Evolutionary conservation across 2,888 invertebrate species (phyloP).

Genomic region (Amphipoea oculea): DNA sequence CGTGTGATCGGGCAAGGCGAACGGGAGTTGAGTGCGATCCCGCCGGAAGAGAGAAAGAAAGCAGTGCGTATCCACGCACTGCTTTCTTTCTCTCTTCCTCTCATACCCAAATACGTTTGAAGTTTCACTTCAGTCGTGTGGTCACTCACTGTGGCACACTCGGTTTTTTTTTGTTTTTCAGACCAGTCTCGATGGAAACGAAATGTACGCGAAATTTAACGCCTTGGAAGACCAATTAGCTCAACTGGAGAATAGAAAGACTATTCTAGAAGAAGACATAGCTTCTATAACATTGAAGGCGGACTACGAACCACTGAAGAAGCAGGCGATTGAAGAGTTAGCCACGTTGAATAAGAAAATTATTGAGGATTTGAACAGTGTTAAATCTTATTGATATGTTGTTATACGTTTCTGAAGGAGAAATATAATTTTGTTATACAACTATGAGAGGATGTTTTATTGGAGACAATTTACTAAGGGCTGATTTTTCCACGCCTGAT

Average conservation of each 20-base stretch:
- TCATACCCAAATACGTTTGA: too few relatives aligned
- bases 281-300: conserved; percentile 92
- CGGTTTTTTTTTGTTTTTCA: conserved; percentile 77
- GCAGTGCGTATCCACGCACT: too few relatives aligned
- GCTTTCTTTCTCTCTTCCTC: too few relatives aligned
- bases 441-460: background rate
- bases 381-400: conserved; percentile 78
- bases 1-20: too few relatives aligned
- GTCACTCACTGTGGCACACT: too few relatives aligned
- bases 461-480: background rate
- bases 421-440: background rate
- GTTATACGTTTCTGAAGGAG: background rate
- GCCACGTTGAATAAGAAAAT: conserved; percentile 90
- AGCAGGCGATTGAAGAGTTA: conserved; percentile 90
- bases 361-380: conserved; percentile 83
- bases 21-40: too few relatives aligned
- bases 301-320: conserved; percentile 92
- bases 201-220: conserved; percentile 93
- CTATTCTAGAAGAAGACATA: conserved; percentile 92
- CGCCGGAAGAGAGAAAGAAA: too few relatives aligned
- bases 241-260: conserved; percentile 92
- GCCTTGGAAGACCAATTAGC: conserved; percentile 93
- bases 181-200: conserved; percentile 92
- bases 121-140: too few relatives aligned
- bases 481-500: too few relatives aligned